A percentile compares a stretch with the other conserved stretches of the same genome.
Conservation (phyloP, 2,113 vertebrate species). For the Manacus vitellinus region DNA sequence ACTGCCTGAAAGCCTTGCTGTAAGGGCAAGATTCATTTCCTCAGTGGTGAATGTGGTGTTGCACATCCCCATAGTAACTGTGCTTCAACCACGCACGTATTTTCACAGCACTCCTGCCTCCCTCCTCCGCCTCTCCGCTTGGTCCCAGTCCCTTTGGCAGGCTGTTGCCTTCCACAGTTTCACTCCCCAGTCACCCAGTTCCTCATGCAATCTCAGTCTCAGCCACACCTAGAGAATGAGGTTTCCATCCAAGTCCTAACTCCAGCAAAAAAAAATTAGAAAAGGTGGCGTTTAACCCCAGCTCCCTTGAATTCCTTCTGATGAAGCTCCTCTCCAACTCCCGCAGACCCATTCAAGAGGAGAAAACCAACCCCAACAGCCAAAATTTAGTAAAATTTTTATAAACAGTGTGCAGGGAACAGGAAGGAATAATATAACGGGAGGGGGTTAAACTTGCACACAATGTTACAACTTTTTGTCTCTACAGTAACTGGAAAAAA, state of each 20-base stretch:
- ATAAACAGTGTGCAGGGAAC: not conserved
- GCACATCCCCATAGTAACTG: not conserved
- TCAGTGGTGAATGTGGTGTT: not conserved
- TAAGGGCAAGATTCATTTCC: not conserved
- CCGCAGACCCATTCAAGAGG: not conserved
- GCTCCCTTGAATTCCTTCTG: not conserved
- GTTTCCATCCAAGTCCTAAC: not conserved
- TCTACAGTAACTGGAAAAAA: not conserved
- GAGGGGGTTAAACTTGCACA: not conserved
- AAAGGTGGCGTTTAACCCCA: not conserved
- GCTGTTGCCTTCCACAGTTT: not conserved
- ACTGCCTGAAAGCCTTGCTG: not conserved
- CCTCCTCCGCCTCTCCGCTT: not conserved
- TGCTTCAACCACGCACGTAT: not conserved
- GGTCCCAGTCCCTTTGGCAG: not conserved
- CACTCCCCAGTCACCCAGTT: not conserved
- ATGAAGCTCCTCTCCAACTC: not conserved
- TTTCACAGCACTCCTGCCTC: not conserved
- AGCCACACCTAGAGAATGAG: not conserved
- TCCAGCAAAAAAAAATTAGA: not conserved
- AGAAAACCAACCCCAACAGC: not conserved
- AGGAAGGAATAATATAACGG: not conserved
- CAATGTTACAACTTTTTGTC: not conserved
- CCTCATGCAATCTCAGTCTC: not conserved
- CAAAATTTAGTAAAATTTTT: not conserved